Conservation (phyloP, 1,140 invertebrate genomes). For the Pseudoatta argentina region DNA sequence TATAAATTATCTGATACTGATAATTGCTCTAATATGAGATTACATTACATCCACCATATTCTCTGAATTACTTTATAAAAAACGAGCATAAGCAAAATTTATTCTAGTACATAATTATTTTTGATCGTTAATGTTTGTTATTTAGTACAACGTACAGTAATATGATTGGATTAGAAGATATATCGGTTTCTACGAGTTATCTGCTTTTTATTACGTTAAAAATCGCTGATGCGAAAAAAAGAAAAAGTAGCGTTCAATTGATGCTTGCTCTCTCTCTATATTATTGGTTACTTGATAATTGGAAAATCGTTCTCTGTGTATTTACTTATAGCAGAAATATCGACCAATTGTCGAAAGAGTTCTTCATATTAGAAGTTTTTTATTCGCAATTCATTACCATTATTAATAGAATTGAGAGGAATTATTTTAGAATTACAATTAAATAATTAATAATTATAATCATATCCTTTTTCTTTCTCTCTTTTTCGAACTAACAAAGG, state of each 20-base stretch:
- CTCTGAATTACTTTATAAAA: too few relatives aligned
- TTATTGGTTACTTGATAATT: not conserved
- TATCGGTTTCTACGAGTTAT: not conserved
- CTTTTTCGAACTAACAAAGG: not conserved
- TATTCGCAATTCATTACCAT: not conserved
- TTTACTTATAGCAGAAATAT: slow-evolving; percentile 12
- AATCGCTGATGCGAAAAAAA: not conserved
- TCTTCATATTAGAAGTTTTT: not conserved
- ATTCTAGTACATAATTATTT: too few relatives aligned
- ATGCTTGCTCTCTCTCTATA: not conserved
- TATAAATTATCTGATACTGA: too few relatives aligned
- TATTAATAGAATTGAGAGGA: not conserved
- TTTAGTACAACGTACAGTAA: not conserved
- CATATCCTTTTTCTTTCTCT: not conserved
- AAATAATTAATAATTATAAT: slow-evolving; percentile 1
- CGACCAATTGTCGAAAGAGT: not conserved
- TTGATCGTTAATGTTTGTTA: not conserved
- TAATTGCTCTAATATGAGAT: too few relatives aligned
- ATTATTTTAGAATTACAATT: not conserved
- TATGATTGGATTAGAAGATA: not conserved
- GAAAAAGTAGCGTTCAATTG: not conserved
- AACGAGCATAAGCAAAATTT: too few relatives aligned
- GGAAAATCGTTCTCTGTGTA: not conserved
- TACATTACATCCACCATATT: too few relatives aligned
- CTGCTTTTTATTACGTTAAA: not conserved